Evolutionary conservation across 2,797 vertebrate species (phyloP).

Genomic region (Emydoidea blandingii): DNA sequence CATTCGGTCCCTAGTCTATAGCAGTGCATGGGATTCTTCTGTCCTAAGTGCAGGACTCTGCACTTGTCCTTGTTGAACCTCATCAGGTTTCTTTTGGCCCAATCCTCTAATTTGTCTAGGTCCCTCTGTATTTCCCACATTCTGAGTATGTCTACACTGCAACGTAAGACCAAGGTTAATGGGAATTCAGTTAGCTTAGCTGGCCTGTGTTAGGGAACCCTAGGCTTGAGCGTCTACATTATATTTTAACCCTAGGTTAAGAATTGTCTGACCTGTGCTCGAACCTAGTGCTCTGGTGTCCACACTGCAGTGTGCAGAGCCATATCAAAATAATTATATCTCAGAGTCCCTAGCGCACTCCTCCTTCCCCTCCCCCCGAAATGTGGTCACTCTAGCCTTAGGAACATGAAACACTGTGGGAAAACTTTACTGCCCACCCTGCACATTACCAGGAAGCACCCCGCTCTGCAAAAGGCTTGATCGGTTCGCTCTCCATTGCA

Average conservation of each 20-base stretch:
- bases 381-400: not conserved
- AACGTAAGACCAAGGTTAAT: not conserved
- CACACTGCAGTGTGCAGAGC: not conserved
- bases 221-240: not conserved
- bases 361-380: not conserved
- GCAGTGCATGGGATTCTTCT: too few species aligned
- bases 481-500: not conserved
- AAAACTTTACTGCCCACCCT: not conserved
- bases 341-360: too few species aligned
- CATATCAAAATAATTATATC: not conserved
- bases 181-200: not conserved
- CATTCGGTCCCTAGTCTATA: too few species aligned
- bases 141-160: not conserved
- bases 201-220: not conserved
- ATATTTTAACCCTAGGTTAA: not conserved
- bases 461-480: not conserved
- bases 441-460: not conserved
- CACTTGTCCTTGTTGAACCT: too few species aligned
- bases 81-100: too few species aligned
- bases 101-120: too few species aligned
- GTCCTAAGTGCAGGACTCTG: too few species aligned
- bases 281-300: not conserved
- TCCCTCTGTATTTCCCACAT: not conserved
- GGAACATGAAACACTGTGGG: not conserved
- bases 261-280: not conserved